Evolutionary conservation across 2,113 vertebrate genomes (phyloP), one percentile per base, ranked within the genome.

Genomic region (Herpailurus yagouaroundi): DNA sequence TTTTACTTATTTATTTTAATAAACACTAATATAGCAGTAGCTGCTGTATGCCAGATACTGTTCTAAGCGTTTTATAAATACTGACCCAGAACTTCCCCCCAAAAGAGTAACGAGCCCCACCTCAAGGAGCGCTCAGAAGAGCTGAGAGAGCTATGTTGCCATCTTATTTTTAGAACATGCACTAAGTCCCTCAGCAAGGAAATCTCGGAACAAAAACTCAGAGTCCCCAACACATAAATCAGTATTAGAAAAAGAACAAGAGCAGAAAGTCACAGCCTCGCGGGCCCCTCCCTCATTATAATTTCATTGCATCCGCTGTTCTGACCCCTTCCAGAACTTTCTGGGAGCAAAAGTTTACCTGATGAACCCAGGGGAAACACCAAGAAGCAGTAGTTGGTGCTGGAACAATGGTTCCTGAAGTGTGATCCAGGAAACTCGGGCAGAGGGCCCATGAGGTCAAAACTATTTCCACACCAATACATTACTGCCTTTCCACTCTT

Each of bases 1-100:
- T 86, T 93, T 76, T 90, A 81, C 90, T 69, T 68, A 93, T 83
- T 91, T 93, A 88, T 91, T 91, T 93, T 94, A 91, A 87, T 84
- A 91, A 95, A 57, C 81, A 83, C 23, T 57, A 88, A 84, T 29
- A 94, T 25, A 86, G 14, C n/a, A 45, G 41, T 45, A 81, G 21
- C 48, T 79, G 41, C 68, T 18, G n/a, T 27, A 79, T 31, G 33
- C 73, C 69, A 66, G 52, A 48, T 50, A 41, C 63, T 84, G 52
- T 73, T 25, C 31, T 74, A 91, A 95, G 63, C 69, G 91, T 66
- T 89, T 91, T 66, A 84, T 68, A 89, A 92, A 23, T 52, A 89
- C 60, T 85, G 36, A 79, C 64, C 77, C 55, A 68, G 52, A 74
- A 27, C 7, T 57, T 80, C 5, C 69, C 41, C 23, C 68, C 57